Base-by-base conservation (phyloP, 64 coral and sea anemone genomes). In the Stichodactyla mertensii region DNA sequence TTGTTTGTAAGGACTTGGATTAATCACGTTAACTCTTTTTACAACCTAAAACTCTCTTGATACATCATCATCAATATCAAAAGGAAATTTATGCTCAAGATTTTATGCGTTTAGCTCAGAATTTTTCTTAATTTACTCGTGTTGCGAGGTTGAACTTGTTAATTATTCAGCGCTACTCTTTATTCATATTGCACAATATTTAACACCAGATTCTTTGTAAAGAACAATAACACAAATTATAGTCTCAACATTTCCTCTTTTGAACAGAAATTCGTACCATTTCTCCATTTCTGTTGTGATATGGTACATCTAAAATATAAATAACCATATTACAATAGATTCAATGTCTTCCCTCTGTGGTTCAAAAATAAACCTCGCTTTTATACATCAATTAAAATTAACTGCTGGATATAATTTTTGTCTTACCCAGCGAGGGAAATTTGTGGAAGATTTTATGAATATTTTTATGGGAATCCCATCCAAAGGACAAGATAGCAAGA, bases 111-210 rank as follows among this genome's bases (percentile, higher is more conserved):
- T 74, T 23, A 74, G 69, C 4, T 10, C 10, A 74, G 18, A 31
- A 24, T 70, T 12, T 74, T 74, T 66, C 10, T 13, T 74, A 74
- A 74, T 74, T 74, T 28, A 74, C 69, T 74, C 27, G 56, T 11
- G 56, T 6, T 58, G 14, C 56, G 23, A 74, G 27, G 69, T n/a
- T 74, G n/a, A 74, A 74, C 69, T 74, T 11, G 69, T 74, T 74
- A 74, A 74, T 74, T 26, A 74, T 74, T 74, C 11, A 74, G 1
- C 4, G 22, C 1, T 28, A 74, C 27, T 74, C 69, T 26, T 31
- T 31, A 74, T 71, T 71, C 69, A 71, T 27, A 74, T 74, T 31
- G 22, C 24, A 31, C 69, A 74, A 74, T 74, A 74, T 74, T 74
- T 11, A 9, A 12, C 69, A 31, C 12, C 69, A 74, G 69, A 3